A percentile compares a stretch with the other conserved stretches of the same genome.
These are phyloP conservation scores for Diabrotica virgifera DNA, from an alignment of 1,140 invertebrate species.

Conservation along the genomic window DNA sequence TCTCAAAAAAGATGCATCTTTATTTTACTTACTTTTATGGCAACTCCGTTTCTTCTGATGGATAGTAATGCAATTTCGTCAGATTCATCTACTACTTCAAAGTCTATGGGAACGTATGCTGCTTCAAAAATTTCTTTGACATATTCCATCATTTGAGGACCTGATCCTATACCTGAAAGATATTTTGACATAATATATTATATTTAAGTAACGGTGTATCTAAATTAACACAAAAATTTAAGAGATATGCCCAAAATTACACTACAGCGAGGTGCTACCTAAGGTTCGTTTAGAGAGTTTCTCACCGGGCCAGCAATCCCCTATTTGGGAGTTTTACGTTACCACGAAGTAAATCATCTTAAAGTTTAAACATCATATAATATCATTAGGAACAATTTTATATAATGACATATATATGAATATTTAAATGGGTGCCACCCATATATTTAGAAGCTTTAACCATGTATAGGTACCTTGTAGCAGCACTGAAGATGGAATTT, in stretches of 20 bases:
- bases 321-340: too few relatives aligned
- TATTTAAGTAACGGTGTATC: background rate
- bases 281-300: too few relatives aligned
- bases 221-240: background rate
- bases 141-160: slow-evolving; percentile 58
- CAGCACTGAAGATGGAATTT: too few relatives aligned
- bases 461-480: too few relatives aligned
- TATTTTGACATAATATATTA: background rate
- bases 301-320: too few relatives aligned
- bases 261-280: background rate
- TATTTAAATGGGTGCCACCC: too few relatives aligned
- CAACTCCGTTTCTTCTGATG: slow-evolving; percentile 66
- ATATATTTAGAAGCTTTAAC: too few relatives aligned
- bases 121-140: slow-evolving; percentile 56
- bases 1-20: too few relatives aligned
- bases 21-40: slow-evolving; percentile 58
- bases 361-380: too few relatives aligned
- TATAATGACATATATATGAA: too few relatives aligned
- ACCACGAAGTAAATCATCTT: too few relatives aligned
- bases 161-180: slow-evolving; percentile 50
- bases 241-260: background rate
- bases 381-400: too few relatives aligned
- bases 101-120: slow-evolving; percentile 64
- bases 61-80: slow-evolving; percentile 57
- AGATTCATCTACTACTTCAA: slow-evolving; percentile 53